Conservation (phyloP, 2,888 invertebrate genomes). For the Rhagonycha lutea region DNA sequence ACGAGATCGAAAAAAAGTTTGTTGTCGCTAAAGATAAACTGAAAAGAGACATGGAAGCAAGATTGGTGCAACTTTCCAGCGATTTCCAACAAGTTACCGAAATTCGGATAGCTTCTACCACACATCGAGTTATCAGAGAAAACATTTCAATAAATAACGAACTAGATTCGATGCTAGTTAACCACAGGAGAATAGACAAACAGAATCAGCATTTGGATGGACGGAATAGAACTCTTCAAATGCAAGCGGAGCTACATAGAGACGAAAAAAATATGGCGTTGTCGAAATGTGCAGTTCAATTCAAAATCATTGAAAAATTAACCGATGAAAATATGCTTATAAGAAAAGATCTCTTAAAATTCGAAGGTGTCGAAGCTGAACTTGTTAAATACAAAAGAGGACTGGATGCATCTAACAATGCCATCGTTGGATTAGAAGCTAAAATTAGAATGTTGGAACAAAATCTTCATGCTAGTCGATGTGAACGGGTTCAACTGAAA, state of each 20-base stretch:
- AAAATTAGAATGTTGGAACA: slow-evolving; percentile 55
- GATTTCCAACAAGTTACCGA: slow-evolving; percentile 87
- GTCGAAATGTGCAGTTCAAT: slow-evolving; percentile 65
- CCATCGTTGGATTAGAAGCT: slow-evolving; percentile 31
- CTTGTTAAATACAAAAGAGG: not conserved
- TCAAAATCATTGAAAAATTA: slow-evolving; percentile 66
- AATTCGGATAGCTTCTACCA: slow-evolving; percentile 84
- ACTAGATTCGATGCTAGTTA: slow-evolving; percentile 66
- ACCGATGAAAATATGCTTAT: slow-evolving; percentile 60
- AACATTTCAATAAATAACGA: slow-evolving; percentile 83
- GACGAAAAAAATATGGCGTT: slow-evolving; percentile 68
- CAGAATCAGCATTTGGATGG: slow-evolving; percentile 66
- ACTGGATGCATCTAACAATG: not conserved
- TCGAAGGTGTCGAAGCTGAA: not conserved
- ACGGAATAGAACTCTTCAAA: slow-evolving; percentile 59
- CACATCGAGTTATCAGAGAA: slow-evolving; percentile 83
- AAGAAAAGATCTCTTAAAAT: not conserved
- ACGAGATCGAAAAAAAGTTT: slow-evolving; percentile 71
- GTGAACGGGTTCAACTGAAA: slow-evolving; percentile 57
- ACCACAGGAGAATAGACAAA: slow-evolving; percentile 66
- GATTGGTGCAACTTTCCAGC: slow-evolving; percentile 77
- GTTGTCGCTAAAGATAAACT: slow-evolving; percentile 79
- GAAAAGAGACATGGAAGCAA: slow-evolving; percentile 85
- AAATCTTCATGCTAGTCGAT: slow-evolving; percentile 59
- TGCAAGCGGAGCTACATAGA: slow-evolving; percentile 63